These are phyloP conservation scores for Euclidia mi DNA, from an alignment of 2,888 invertebrate species.

Conservation along the genomic window DNA sequence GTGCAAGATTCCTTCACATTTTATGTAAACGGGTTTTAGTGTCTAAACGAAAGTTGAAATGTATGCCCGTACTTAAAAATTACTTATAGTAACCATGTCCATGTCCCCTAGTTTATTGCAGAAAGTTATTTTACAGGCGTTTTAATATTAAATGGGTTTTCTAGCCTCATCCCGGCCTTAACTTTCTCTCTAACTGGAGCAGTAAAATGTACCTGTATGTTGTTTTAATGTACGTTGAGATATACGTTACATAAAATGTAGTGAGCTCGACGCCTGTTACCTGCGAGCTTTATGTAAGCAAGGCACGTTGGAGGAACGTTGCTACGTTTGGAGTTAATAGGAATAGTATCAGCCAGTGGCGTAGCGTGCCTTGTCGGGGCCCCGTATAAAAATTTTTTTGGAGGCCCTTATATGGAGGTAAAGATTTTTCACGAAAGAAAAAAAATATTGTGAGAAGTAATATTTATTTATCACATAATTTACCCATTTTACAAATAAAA, in stretches of 20 bases:
- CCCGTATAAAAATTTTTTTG: too few species aligned
- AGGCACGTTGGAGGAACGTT: too few species aligned
- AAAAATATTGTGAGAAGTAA: too few species aligned
- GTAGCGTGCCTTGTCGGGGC: too few species aligned
- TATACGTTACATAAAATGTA: not conserved
- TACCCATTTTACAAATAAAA: too few species aligned
- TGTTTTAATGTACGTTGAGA: slow-evolving; percentile 21
- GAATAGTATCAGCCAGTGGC: too few species aligned
- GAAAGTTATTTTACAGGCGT: slow-evolving; percentile 50
- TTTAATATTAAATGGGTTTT: slow-evolving; percentile 46
- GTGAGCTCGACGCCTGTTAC: not conserved
- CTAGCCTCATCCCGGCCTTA: slow-evolving; percentile 19
- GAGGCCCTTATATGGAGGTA: too few species aligned
- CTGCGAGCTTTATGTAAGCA: too few species aligned
- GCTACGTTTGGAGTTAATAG: too few species aligned
- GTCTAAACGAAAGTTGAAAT: slow-evolving; percentile 54
- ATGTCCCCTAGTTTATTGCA: slow-evolving; percentile 51
- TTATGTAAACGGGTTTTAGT: slow-evolving; percentile 58
- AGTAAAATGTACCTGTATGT: slow-evolving; percentile 19
- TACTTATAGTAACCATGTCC: slow-evolving; percentile 50
- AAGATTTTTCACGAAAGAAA: too few species aligned
- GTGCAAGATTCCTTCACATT: slow-evolving; percentile 55
- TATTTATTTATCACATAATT: too few species aligned
- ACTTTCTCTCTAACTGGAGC: slow-evolving; percentile 23
- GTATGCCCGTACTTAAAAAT: slow-evolving; percentile 54